A percentile compares a stretch with the other conserved stretches of the same genome.
These are phyloP conservation scores for Tyto alba DNA, from an alignment of 2,113 vertebrate species.

Conservation along the genomic window DNA sequence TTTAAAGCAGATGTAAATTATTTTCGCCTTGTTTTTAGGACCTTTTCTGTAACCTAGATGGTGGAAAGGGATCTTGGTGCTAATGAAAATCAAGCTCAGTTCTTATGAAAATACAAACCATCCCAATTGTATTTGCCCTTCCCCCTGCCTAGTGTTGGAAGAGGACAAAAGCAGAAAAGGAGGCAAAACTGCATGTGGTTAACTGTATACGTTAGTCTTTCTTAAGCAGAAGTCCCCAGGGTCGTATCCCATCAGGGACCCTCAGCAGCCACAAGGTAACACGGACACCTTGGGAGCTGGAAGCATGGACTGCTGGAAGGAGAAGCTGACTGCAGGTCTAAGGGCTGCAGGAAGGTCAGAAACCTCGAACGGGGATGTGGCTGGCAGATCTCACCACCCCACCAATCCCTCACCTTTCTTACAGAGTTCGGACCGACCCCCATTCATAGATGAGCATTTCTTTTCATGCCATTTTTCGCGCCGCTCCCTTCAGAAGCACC, in stretches of 20 bases:
- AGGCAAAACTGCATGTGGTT: background rate
- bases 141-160: background rate
- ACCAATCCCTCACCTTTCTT: background rate
- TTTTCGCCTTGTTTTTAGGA: background rate
- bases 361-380: background rate
- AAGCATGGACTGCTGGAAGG: background rate
- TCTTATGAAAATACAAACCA: background rate
- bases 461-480: accelerated
- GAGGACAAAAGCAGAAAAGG: background rate
- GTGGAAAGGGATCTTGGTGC: background rate
- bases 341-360: background rate
- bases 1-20: background rate
- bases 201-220: background rate
- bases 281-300: background rate
- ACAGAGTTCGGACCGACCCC: background rate
- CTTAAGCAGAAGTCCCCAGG: background rate
- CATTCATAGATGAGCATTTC: background rate
- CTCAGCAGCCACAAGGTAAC: background rate
- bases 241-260: background rate
- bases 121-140: background rate
- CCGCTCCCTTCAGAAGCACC: background rate
- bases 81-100: background rate
- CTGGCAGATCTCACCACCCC: background rate
- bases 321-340: background rate
- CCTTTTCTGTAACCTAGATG: background rate